A percentile compares a stretch with the other conserved stretches of the same genome.
Evolutionary conservation across 53 echinoderm and acorn worm species (phyloP).

Genomic region (Echinometra lucunter): DNA sequence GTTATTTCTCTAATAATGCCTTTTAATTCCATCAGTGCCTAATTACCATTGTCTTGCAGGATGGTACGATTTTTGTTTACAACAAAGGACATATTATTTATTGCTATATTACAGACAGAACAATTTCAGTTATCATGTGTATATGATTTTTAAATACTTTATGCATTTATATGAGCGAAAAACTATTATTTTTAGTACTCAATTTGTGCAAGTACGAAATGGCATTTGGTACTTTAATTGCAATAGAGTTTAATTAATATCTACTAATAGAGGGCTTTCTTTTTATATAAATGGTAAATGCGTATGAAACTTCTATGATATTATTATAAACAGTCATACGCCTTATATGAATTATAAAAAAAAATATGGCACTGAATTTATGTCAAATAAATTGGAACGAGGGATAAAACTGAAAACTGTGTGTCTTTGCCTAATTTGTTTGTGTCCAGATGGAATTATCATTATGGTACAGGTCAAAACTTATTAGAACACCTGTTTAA

Average conservation of each 20-base stretch:
- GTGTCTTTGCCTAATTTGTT: background rate
- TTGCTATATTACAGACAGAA: background rate
- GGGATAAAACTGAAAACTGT: background rate
- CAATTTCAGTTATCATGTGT: background rate
- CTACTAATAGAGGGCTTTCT: slow-evolving; percentile 3
- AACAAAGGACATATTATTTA: background rate
- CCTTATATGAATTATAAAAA: background rate
- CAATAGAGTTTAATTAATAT: background rate
- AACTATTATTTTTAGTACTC: slow-evolving; percentile 15
- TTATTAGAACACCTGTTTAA: no score
- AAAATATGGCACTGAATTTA: background rate
- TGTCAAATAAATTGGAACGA: slow-evolving; percentile 4
- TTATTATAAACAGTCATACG: background rate
- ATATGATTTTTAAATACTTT: background rate
- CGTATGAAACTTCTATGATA: slow-evolving; percentile 1
- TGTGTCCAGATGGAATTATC: no score
- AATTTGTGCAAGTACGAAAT: background rate
- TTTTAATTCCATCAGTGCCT: background rate
- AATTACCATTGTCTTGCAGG: background rate
- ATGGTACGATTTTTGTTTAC: background rate
- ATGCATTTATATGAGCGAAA: background rate
- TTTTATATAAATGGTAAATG: background rate
- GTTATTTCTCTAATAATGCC: background rate
- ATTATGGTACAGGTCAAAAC: no score
- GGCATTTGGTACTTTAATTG: background rate